Evolutionary conservation across 2,888 invertebrate genomes (phyloP), one percentile per base, ranked within the genome.

Genomic region (Nebria brevicollis): DNA sequence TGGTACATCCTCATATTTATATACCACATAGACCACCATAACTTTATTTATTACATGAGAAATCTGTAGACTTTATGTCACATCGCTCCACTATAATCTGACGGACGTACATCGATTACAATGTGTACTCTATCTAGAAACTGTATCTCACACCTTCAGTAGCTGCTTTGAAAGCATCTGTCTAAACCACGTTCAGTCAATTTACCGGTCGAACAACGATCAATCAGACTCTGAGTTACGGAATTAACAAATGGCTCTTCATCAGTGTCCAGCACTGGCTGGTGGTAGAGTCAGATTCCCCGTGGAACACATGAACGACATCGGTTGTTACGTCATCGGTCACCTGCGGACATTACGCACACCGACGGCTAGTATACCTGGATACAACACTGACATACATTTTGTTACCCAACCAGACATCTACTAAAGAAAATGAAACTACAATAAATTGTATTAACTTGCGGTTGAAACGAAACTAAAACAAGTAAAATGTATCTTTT

Each of bases 331-430:
- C 25, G 26, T 70, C 77, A 78, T 78, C 78, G 78, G 78, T 78
- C 78, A 78, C 78, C 78, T 72, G 66, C 10, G 65, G 73, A 65
- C 78, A 65, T 42, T 8, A 66, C 72, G 54, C 72, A 42, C 78
- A 73, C 64, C 13, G 20, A 20, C 20, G 20, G 20, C 20, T 15
- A 5, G 34, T 34, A 34, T 34, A 78, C 78, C 78, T 72, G 66
- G n/a, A 54, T 54, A 65, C 77, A 64, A 41, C 15, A 66, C 72
- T 54, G 65, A 42, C 78, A 73, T 26, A 54, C 54, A 6, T 54
- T 54, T 54, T 54, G 8, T 7, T 54, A 11, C 8, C 10, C 43
- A 43, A 34, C 34, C 13, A 20, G 20, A 20, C 7, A 54, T 54
- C 54, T 8, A 11, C 54, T 54, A 7, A 54, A 54, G 3, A 54